Evolutionary conservation across 2,113 vertebrate genomes (phyloP), one percentile per base, ranked within the genome.

Genomic region (Aphelocoma coerulescens): DNA sequence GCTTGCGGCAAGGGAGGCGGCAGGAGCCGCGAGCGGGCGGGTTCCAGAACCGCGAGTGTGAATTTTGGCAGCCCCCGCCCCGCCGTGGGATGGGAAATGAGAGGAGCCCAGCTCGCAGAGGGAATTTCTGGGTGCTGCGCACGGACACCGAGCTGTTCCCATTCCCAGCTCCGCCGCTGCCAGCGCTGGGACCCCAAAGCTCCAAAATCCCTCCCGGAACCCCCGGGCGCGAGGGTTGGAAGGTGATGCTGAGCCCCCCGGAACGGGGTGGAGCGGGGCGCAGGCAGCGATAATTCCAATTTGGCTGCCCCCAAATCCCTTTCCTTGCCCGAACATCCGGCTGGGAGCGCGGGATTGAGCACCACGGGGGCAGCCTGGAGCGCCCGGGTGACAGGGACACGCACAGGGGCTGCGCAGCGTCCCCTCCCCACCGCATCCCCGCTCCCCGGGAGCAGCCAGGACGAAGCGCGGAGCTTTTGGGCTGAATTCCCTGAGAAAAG

Each of bases 261-360:
- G 19, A 13, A 37, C 1, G 0, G 57, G 11, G 6, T 0, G 14
- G 58, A 73, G 52, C 2, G 1, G 23, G 41, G 12, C 0, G 4
- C 27, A 3, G 66, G 58, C 32, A 21, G 35, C 2, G 3, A 4
- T 4, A 13, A 20, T 2, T 6, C 49, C 5, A 0, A 4, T 21
- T 4, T 0, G 2, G 16, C n/a, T 22, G 19, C 39, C 39, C 44
- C 6, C 0, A 23, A 28, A 14, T 85, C 28, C 2, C 1, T 26
- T 43, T 65, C 35, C 41, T 48, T 28, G 24, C 46, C 57, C 23
- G 4, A 28, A 7, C 6, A 16, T 4, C 46, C 11, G 7, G 10
- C 10, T 32, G 59, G 4, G 37, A 22, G 57, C 2, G 5, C 0
- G 6, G 43, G 32, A 8, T 2, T 0, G 2, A 55, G 65, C n/a